Percentiles rank a stretch among this genome's conserved stretches.
Conservation (phyloP, 2,113 vertebrate genomes). For the Centrocercus urophasianus region DNA sequence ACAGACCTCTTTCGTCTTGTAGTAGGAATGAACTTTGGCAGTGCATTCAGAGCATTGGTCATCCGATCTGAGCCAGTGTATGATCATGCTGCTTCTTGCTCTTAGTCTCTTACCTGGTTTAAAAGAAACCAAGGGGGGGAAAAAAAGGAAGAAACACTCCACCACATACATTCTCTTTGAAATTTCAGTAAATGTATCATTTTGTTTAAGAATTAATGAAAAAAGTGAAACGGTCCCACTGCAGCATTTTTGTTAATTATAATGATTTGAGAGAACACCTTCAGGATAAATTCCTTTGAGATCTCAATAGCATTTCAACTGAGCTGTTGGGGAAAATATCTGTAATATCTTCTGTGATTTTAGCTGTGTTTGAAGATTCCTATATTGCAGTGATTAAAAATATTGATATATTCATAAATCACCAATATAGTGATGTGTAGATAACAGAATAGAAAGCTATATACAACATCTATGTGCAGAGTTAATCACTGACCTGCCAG, state of each 20-base stretch:
- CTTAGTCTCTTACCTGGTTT: neutral
- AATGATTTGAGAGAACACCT: neutral
- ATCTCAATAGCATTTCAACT: neutral
- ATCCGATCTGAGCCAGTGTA: neutral
- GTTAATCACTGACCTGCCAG: neutral
- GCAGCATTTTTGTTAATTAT: neutral
- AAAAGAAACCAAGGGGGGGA: neutral
- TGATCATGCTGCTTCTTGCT: neutral
- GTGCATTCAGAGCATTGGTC: neutral
- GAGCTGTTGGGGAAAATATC: neutral
- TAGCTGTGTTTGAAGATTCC: neutral
- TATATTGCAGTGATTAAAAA: fast-evolving
- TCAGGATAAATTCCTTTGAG: neutral
- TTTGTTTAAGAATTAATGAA: neutral
- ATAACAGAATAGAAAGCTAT: neutral
- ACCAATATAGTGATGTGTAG: neutral
- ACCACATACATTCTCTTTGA: neutral
- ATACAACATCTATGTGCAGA: neutral
- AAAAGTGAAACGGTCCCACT: neutral
- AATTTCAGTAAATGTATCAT: neutral
- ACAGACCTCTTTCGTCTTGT: neutral
- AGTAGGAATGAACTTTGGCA: neutral
- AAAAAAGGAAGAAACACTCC: no score
- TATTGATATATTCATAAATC: neutral
- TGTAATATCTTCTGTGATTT: neutral